Evolutionary conservation across 1,140 invertebrate species (phyloP), one percentile per base, ranked within the genome.

Genomic region (Drosophila takahashii): DNA sequence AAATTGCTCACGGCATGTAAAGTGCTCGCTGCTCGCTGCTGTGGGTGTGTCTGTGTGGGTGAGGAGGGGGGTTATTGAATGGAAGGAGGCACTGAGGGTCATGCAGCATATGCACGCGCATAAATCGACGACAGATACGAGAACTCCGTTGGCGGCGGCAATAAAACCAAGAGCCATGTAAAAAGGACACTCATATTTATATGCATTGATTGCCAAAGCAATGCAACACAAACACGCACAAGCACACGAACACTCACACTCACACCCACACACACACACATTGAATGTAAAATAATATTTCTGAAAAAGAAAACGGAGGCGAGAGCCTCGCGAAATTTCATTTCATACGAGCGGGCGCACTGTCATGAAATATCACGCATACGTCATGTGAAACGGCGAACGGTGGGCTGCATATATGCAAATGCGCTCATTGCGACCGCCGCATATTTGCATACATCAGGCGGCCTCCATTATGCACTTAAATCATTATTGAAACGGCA

Each of bases 251-350:
- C 29, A 27, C 41, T 10, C 32, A 39, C 34, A 53, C 15, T 3
- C 37, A 22, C 41, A 16, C 37, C 37, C 53, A 27, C 47, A 39
- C 15, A 27, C 47, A 39, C 15, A 8, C 7, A 69, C 56, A 80
- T 79, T 89, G 84, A 87, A 84, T 89, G 84, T 89, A 87, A 87
- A 87, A 87, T 89, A 87, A 87, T 89, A 87, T 84, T 83, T 87
- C 58, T 64, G 71, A 65, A 65, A 73, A 45, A 41, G n/a, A 57
- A 27, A 42, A 44, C 47, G 18, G 13, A 39, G 32, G 27, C 13
- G 37, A 16, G 41, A 37, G 27, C 50, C 27, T 45, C 45, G 29
- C 58, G 58, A 52, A 61, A 62, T 77, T 77, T 72, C 52, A 79
- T 77, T 62, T 60, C 74, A 81, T 44, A 70, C 61, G 69, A 78